Conservation (phyloP, 35 echinoderm and acorn worm genomes). For the Apostichopus parvimensis region DNA sequence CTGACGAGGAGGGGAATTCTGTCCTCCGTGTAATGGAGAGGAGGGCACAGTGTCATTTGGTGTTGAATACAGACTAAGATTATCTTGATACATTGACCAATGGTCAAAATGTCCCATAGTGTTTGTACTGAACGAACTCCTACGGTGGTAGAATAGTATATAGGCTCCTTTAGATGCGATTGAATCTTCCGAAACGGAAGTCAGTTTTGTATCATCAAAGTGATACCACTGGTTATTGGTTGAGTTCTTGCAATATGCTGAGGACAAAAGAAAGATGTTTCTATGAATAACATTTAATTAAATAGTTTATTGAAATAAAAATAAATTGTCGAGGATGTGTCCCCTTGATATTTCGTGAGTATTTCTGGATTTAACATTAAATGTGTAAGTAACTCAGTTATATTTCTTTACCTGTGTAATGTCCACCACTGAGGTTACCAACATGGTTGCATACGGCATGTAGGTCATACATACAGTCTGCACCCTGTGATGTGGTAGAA, state of each 20-base stretch:
- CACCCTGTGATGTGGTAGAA: conserved; percentile 20
- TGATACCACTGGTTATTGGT: conserved; percentile 91
- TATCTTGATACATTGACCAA: conserved; percentile 21
- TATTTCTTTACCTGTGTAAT: conserved; percentile 79
- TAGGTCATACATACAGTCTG: conserved; percentile 79
- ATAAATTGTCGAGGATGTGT: too few relatives aligned
- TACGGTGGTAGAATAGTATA: conserved; percentile 86
- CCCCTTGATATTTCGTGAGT: too few relatives aligned
- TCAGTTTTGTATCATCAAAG: conserved; percentile 93
- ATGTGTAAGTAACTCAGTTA: background rate
- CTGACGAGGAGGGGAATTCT: background rate
- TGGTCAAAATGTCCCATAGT: background rate
- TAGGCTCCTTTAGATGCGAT: conserved; percentile 68
- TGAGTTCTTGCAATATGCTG: conserved; percentile 93
- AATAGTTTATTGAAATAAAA: background rate
- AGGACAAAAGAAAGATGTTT: background rate
- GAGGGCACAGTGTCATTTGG: background rate
- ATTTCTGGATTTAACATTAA: too few relatives aligned
- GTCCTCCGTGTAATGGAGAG: background rate
- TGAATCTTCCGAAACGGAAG: conserved; percentile 59
- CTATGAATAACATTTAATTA: background rate
- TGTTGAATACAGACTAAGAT: background rate
- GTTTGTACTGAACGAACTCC: background rate
- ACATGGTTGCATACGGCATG: conserved; percentile 97
- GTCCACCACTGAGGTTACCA: conserved; percentile 85